phyloP scores from a whole-genome alignment of 2,888 invertebrate genomes.

The Elegia similella region DNA sequence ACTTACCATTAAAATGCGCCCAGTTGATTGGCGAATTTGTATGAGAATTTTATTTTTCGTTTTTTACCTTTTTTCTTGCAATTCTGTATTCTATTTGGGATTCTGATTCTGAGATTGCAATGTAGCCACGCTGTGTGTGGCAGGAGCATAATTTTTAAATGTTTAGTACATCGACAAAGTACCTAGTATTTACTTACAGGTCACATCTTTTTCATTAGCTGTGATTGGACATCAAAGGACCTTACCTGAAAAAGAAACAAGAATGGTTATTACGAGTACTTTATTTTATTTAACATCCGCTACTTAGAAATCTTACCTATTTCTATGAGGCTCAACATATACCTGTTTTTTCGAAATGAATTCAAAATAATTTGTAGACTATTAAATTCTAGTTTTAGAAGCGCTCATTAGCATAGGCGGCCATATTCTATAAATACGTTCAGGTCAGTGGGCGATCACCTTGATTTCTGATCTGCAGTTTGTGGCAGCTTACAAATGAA shows the following conservation, averaged over 20 bases:
- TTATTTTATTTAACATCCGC: too few species aligned
- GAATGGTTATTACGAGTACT: not conserved
- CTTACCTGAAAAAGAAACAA: slow-evolving; percentile 1
- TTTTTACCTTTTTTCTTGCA: too few species aligned
- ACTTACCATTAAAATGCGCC: too few species aligned
- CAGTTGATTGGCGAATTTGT: too few species aligned
- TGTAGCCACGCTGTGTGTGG: too few species aligned
- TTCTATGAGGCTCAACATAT: too few species aligned
- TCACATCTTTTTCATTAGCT: not conserved
- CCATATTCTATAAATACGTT: not conserved
- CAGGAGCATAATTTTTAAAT: too few species aligned
- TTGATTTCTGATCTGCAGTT: not conserved
- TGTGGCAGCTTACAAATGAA: not conserved
- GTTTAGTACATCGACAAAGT: not conserved
- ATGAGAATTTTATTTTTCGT: too few species aligned
- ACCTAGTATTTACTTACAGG: not conserved
- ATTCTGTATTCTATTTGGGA: too few species aligned
- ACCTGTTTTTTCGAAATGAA: not conserved
- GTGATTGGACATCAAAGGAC: not conserved
- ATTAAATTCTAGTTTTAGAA: not conserved
- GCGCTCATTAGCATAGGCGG: not conserved
- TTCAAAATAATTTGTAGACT: not conserved
- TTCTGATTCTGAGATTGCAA: too few species aligned
- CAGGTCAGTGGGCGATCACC: slow-evolving; percentile 11
- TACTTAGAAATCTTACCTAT: too few species aligned